Evolutionary conservation across 1,140 invertebrate species (phyloP).

Genomic region (Drosophila willistoni): DNA sequence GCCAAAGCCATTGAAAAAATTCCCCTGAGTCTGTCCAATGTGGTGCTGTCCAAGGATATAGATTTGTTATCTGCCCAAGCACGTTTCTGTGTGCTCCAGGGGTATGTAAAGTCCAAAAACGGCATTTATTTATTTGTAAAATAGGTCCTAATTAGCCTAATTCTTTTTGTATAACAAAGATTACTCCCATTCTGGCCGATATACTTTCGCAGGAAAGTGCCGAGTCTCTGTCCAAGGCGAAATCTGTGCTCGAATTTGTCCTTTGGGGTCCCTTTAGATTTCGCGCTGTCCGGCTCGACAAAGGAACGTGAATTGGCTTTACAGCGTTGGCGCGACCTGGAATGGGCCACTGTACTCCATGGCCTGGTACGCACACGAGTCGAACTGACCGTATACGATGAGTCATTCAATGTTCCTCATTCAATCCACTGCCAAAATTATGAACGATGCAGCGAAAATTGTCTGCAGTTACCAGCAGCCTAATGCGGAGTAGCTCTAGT

Average conservation of each 20-base stretch:
- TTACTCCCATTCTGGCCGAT: slow-evolving; percentile 87
- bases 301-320: slow-evolving; percentile 88
- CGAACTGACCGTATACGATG: slow-evolving; percentile 90
- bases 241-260: slow-evolving; percentile 91
- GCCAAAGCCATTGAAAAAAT: slow-evolving; percentile 92
- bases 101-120: slow-evolving; percentile 83
- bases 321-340: slow-evolving; percentile 92
- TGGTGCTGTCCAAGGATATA: slow-evolving; percentile 84
- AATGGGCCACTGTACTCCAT: slow-evolving; percentile 91
- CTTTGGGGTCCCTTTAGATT: slow-evolving; percentile 93
- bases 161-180: slow-evolving; percentile 83
- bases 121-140: too few relatives aligned
- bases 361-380: slow-evolving; percentile 89
- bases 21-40: slow-evolving; percentile 86
- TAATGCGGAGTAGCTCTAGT: slow-evolving; percentile 42
- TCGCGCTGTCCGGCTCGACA: slow-evolving; percentile 86
- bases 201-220: slow-evolving; percentile 88
- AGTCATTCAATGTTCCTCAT: slow-evolving; percentile 92
- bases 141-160: not conserved
- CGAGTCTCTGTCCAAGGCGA: slow-evolving; percentile 87
- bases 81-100: slow-evolving; percentile 89
- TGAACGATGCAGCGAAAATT: slow-evolving; percentile 88
- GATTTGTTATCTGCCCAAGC: slow-evolving; percentile 85
- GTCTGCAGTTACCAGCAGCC: slow-evolving; percentile 73
- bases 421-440: slow-evolving; percentile 90